A percentile compares a stretch with the other conserved stretches of the same genome.
These are phyloP conservation scores for Fabriciana adippe DNA, from an alignment of 2,888 invertebrate genomes.

Conservation along the genomic window DNA sequence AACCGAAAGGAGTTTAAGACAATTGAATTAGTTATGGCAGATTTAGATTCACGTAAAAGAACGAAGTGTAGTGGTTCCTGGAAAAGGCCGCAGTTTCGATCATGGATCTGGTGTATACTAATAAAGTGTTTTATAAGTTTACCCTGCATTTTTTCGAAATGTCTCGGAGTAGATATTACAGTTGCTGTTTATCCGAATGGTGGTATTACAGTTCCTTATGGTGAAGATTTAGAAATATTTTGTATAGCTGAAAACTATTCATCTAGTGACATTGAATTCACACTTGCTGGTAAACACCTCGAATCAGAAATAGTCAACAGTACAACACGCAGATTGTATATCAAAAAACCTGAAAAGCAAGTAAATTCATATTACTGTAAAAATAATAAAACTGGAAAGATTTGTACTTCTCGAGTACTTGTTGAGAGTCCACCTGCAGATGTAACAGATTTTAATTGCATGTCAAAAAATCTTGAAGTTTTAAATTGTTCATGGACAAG, in stretches of 20 bases:
- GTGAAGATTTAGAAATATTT: slow-evolving; percentile 83
- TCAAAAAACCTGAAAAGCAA: slow-evolving; percentile 79
- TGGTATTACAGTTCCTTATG: slow-evolving; percentile 81
- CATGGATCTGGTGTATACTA: slow-evolving; percentile 68
- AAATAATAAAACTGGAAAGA: slow-evolving; percentile 56
- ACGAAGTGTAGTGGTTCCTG: slow-evolving; percentile 60
- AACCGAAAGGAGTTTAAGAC: slow-evolving; percentile 47
- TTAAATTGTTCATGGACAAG: slow-evolving; percentile 89
- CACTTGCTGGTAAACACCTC: slow-evolving; percentile 45
- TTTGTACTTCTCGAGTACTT: slow-evolving; percentile 59
- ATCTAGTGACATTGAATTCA: slow-evolving; percentile 73
- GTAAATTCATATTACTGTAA: slow-evolving; percentile 81
- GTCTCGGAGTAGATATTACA: slow-evolving; percentile 58
- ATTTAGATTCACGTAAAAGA: slow-evolving; percentile 53
- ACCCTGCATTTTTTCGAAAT: slow-evolving; percentile 63
- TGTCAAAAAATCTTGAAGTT: slow-evolving; percentile 87
- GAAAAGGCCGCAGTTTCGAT: slow-evolving; percentile 58
- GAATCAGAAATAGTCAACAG: slow-evolving; percentile 81
- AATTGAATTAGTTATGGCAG: slow-evolving; percentile 61
- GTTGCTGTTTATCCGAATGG: slow-evolving; percentile 78
- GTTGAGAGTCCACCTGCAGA: slow-evolving; percentile 82
- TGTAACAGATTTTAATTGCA: slow-evolving; percentile 87
- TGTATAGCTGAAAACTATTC: slow-evolving; percentile 81
- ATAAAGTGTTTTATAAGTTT: slow-evolving; percentile 63
- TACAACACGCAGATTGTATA: slow-evolving; percentile 83